Evolutionary conservation across 1,140 invertebrate genomes (phyloP).

Genomic region (Brachionus sp.): DNA sequence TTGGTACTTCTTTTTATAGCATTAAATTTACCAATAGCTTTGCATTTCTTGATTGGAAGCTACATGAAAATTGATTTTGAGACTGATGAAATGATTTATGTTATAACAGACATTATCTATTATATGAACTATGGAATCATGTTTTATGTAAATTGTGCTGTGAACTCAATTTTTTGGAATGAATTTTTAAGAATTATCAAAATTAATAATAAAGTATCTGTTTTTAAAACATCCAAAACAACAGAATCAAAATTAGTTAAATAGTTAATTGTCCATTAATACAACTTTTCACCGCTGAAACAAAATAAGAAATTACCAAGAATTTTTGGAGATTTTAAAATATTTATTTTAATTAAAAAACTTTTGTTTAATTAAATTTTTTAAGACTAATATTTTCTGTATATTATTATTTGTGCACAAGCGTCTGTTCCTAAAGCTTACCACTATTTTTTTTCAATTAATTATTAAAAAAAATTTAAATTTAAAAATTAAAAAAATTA

Average conservation of each 20-base stretch:
- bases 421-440: too few species aligned
- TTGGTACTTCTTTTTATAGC: not conserved
- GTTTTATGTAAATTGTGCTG: constrained; percentile 6
- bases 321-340: too few species aligned
- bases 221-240: not conserved
- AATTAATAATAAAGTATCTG: not conserved
- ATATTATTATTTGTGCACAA: too few species aligned
- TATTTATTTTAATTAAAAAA: too few species aligned
- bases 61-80: not conserved
- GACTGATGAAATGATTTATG: not conserved
- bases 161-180: not conserved
- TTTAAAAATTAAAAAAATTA: too few species aligned
- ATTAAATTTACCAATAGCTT: not conserved
- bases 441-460: too few species aligned
- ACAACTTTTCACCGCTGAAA: too few species aligned
- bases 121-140: constrained; percentile 1
- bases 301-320: too few species aligned
- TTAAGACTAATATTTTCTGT: too few species aligned
- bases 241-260: not conserved
- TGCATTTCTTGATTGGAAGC: not conserved
- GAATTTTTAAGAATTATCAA: not conserved
- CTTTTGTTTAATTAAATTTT: too few species aligned
- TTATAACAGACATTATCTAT: not conserved
- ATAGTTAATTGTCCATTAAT: too few species aligned
- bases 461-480: too few species aligned